Evolutionary conservation across 2,888 invertebrate species (phyloP), one percentile per base, ranked within the genome.

Genomic region (Cybosia mesomella): DNA sequence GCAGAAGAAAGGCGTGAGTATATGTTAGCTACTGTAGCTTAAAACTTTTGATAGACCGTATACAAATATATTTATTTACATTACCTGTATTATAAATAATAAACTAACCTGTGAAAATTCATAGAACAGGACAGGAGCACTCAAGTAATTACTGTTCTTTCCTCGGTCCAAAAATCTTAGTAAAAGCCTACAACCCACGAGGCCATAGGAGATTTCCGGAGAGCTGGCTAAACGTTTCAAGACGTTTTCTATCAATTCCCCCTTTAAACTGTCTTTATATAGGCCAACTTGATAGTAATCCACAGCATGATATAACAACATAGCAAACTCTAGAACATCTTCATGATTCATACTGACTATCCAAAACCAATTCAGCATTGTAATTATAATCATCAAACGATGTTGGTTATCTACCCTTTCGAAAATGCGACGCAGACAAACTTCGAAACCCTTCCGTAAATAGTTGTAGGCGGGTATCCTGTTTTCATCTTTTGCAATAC

Each of bases 81-180:
- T 43, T 15, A 8, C 43, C 8, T 2, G 43, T 43, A 43, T 28
- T 49, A 49, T n/a, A 2, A 24, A 21, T 1, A 24, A 22, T 10
- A 24, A 15, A 73, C 79, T 66, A 59, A 91, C 92, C 89, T 91
- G 89, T 43, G 89, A 85, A 80, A 89, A 90, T 67, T 91, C 87
- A 64, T 91, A 91, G 68, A 88, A 91, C 60, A 96, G 91, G n/a
- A 89, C 92, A 0, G 96, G 96, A 0, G 92, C 91, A 68, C 92
- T 86, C 73, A 96, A 91, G 68, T 90, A 84, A 0, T 83, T 70
- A 18, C 86, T 87, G 72, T 96, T 96, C 0, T 89, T 83, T 49
- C 92, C 91, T 55, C 96, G 90, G 79, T 96, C 96, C 7, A 96
- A 83, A 63, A 96, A 87, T 75, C 93, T 91, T 54, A 96, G 95